Evolutionary conservation across 2,888 invertebrate species (phyloP).

Genomic region (Sarcophaga caerulescens): DNA sequence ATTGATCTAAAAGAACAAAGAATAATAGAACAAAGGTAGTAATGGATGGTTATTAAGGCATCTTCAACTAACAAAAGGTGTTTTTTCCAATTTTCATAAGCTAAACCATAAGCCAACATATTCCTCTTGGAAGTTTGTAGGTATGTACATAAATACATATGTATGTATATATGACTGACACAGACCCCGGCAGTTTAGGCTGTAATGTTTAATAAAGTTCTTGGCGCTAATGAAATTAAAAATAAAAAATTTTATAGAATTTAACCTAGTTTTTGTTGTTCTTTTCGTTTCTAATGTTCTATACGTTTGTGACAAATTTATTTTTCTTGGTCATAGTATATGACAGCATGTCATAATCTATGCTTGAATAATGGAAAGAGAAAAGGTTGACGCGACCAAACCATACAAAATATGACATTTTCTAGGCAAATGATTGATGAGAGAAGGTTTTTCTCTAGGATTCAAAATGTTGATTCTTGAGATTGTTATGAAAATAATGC

Average conservation of each 20-base stretch:
- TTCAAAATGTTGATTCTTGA: background rate
- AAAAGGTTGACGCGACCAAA: background rate
- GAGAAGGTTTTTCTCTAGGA: background rate
- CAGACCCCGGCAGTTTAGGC: no score
- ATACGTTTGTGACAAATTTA: background rate
- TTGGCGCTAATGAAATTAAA: no score
- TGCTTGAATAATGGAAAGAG: background rate
- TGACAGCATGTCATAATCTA: background rate
- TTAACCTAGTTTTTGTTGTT: background rate
- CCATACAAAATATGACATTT: background rate
- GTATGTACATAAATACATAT: no score
- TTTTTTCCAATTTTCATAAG: background rate
- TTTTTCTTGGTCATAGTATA: background rate
- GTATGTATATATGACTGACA: no score
- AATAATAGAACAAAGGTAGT: background rate
- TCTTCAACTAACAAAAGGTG: background rate
- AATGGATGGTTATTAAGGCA: constrained; percentile 15
- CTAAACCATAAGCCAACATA: no score
- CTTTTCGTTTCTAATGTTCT: background rate
- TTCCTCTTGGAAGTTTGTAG: no score
- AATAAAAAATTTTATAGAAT: background rate
- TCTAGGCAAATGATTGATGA: background rate
- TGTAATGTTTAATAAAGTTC: no score
- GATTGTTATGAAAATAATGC: no score
- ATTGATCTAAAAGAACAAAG: background rate